Conservation (phyloP, 2,888 invertebrate genomes). For the Helobdella robusta region DNA sequence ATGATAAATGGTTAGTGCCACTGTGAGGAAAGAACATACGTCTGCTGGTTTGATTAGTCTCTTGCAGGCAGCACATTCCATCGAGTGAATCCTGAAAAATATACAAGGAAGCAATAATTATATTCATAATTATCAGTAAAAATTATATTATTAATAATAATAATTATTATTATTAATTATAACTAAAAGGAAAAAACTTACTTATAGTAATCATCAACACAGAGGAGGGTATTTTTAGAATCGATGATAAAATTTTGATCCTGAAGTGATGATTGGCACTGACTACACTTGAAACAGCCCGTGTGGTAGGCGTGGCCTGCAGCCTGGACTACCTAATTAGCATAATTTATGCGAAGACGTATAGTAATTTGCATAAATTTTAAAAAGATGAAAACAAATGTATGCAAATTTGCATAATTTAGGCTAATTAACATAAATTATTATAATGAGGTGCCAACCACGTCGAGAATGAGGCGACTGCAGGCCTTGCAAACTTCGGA, state of each 20-base stretch:
- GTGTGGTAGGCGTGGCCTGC: conserved; percentile 12
- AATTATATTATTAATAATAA: not conserved
- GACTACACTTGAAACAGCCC: conserved; percentile 10
- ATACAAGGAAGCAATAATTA: too few species aligned
- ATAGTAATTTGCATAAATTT: too few species aligned
- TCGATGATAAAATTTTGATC: conserved; percentile 11
- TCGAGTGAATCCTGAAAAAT: too few species aligned
- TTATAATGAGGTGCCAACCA: not conserved
- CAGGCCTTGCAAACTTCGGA: conserved; percentile 1
- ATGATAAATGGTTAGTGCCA: too few species aligned
- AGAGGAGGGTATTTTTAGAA: conserved; percentile 2
- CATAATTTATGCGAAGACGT: too few species aligned
- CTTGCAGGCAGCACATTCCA: too few species aligned
- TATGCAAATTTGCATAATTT: too few species aligned
- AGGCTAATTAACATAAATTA: too few species aligned
- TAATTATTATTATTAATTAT: not conserved
- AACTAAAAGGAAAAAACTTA: not conserved
- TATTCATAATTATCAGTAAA: too few species aligned
- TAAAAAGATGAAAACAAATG: too few species aligned
- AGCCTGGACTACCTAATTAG: conserved; percentile 2
- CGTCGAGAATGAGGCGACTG: not conserved
- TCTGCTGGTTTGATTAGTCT: too few species aligned
- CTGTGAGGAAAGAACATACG: too few species aligned
- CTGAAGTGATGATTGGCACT: conserved; percentile 7
- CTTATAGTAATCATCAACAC: conserved; percentile 20